These are phyloP conservation scores for Norana najaformis DNA, from an alignment of 2,888 invertebrate genomes.

Conservation along the genomic window DNA sequence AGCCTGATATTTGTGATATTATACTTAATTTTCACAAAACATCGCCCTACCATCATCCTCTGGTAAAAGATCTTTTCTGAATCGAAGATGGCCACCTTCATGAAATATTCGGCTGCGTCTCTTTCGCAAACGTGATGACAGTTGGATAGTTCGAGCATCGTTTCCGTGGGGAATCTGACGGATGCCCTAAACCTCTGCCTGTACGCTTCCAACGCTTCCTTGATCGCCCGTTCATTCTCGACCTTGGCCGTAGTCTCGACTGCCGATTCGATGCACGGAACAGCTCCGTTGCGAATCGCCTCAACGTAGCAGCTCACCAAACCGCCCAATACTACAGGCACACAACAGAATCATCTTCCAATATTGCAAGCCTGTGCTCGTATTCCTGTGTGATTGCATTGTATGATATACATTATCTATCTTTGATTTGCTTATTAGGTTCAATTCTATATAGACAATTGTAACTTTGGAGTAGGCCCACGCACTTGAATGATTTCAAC, in stretches of 20 bases:
- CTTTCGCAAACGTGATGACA: background rate
- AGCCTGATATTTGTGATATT: too few species aligned
- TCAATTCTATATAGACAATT: too few species aligned
- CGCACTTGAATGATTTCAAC: too few species aligned
- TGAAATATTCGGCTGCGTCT: background rate
- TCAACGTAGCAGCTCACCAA: background rate
- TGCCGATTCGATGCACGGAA: slow-evolving; percentile 13
- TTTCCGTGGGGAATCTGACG: background rate
- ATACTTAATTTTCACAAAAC: too few species aligned
- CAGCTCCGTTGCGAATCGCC: background rate
- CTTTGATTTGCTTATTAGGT: too few species aligned
- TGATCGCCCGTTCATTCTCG: slow-evolving; percentile 21
- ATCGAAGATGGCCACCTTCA: slow-evolving; percentile 22
- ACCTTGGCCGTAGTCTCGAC: slow-evolving; percentile 21
- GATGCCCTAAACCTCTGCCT: background rate
- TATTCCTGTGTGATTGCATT: too few species aligned
- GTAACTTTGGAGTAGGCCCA: too few species aligned
- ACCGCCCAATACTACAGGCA: background rate
- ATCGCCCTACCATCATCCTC: slow-evolving; percentile 19
- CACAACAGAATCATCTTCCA: too few species aligned
- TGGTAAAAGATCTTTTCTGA: background rate
- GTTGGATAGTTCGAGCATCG: slow-evolving; percentile 20
- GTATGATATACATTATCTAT: too few species aligned
- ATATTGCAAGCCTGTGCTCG: too few species aligned
- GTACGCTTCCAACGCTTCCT: background rate